These are phyloP conservation scores for Oryzias curvinotus DNA, from an alignment of 2,113 vertebrate genomes.

Conservation along the genomic window DNA sequence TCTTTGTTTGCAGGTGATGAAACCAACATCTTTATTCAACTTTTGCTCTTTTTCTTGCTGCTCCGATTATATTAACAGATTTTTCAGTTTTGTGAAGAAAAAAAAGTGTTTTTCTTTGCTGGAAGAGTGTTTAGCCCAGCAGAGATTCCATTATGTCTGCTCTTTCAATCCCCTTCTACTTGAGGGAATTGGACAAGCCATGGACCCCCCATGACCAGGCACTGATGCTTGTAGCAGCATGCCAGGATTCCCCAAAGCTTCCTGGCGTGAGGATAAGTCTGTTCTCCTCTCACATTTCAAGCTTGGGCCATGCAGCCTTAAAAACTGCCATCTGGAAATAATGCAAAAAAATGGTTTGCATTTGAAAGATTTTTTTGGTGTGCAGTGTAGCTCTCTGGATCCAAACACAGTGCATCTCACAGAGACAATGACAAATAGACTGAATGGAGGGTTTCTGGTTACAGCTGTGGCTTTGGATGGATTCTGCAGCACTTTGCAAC, in stretches of 20 bases:
- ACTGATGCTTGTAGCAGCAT: conserved; percentile 65
- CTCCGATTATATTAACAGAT: conserved; percentile 64
- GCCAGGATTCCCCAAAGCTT: conserved; percentile 59
- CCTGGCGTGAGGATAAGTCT: conserved; percentile 24
- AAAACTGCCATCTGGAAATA: conserved; percentile 23
- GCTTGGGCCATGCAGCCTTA: conserved; percentile 14
- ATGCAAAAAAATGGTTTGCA: conserved; percentile 24
- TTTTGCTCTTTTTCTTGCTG: conserved; percentile 12
- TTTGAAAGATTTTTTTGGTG: conserved; percentile 27
- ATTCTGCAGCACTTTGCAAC: conserved; percentile 23
- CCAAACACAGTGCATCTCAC: conserved; percentile 6
- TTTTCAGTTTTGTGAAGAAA: conserved; percentile 24
- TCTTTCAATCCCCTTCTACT: conserved; percentile 60
- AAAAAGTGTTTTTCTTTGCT: conserved; percentile 51
- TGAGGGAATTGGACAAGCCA: conserved; percentile 51
- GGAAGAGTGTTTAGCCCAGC: conserved; percentile 30
- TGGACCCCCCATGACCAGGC: conserved; percentile 58
- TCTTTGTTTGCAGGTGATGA: conserved; percentile 13
- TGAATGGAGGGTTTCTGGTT: conserved; percentile 45
- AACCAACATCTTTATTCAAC: background rate
- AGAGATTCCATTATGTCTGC: conserved; percentile 49
- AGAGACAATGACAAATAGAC: conserved; percentile 27
- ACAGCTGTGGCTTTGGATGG: conserved; percentile 45
- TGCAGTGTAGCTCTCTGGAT: background rate
- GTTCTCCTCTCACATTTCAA: conserved; percentile 34